phyloP scores from a whole-genome alignment of 2,888 invertebrate genomes.

The Harpagoxenus sublaevis region DNA sequence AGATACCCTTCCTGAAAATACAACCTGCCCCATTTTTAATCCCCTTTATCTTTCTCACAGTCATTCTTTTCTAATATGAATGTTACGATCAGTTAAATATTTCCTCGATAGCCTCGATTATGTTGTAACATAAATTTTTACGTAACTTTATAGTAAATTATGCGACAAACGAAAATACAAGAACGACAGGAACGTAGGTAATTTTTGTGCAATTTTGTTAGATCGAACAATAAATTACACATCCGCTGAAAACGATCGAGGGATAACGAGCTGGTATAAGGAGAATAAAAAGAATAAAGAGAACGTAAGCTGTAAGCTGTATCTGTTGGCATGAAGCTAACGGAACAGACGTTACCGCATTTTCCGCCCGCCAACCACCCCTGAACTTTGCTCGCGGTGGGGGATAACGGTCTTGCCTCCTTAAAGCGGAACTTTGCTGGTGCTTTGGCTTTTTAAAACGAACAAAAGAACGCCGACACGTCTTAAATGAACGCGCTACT shows the following conservation, averaged over 20 bases:
- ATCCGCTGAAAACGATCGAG: constrained; percentile 11
- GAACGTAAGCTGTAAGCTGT: constrained; percentile 36
- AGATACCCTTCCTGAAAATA: constrained; percentile 42
- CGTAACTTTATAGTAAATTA: neutral
- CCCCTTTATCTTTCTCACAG: neutral
- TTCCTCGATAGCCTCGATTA: neutral
- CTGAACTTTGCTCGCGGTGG: constrained; percentile 51
- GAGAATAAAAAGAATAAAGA: constrained; percentile 43
- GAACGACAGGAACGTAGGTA: neutral
- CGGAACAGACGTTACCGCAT: constrained; percentile 45
- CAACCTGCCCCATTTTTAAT: constrained; percentile 60
- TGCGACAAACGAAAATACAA: neutral
- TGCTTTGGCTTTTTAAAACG: constrained; percentile 82
- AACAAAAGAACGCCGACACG: constrained; percentile 86
- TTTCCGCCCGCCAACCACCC: constrained; percentile 24
- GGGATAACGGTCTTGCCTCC: constrained; percentile 74
- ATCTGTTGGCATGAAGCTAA: constrained; percentile 49
- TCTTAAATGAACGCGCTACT: constrained; percentile 87
- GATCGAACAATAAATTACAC: neutral
- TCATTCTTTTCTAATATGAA: neutral
- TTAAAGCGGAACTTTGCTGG: constrained; percentile 83
- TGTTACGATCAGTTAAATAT: neutral
- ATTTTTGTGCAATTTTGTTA: neutral
- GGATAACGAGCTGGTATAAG: constrained; percentile 51
- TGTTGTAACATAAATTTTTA: neutral